Evolutionary conservation across 2,888 invertebrate genomes (phyloP).

Genomic region (Drosophila picticornis): DNA sequence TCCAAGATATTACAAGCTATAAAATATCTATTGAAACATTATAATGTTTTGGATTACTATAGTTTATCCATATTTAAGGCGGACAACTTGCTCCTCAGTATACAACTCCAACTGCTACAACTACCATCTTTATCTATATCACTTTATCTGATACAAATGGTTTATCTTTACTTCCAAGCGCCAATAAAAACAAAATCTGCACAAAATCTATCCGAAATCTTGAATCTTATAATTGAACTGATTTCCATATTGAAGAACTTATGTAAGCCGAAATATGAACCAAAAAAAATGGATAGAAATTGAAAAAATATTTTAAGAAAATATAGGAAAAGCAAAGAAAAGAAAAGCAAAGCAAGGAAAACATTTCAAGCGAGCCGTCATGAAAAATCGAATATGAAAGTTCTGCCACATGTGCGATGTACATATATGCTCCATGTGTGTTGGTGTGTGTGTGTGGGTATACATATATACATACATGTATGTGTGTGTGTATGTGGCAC

Average conservation of each 20-base stretch:
- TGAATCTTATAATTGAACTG: slow-evolving; percentile 45
- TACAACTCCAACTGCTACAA: background rate
- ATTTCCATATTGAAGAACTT: slow-evolving; percentile 47
- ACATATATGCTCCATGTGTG: slow-evolving; percentile 12
- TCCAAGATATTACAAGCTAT: background rate
- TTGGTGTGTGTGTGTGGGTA: slow-evolving; percentile 29
- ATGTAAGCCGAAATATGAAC: slow-evolving; percentile 40
- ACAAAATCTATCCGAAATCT: slow-evolving; percentile 19
- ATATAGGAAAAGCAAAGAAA: background rate
- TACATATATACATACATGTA: background rate
- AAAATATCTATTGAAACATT: background rate
- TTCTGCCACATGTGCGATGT: slow-evolving; percentile 53
- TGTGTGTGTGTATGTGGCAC: slow-evolving; percentile 39
- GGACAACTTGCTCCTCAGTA: background rate
- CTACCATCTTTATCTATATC: background rate
- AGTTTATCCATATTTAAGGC: background rate
- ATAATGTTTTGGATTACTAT: background rate
- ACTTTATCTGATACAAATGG: background rate
- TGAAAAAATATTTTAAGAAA: background rate
- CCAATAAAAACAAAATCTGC: slow-evolving; percentile 3
- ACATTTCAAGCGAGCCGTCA: slow-evolving; percentile 53
- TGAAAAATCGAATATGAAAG: slow-evolving; percentile 75
- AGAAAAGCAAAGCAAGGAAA: slow-evolving; percentile 29
- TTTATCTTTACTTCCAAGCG: too few relatives aligned
- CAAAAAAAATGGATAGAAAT: background rate